Evolutionary conservation across 1,140 invertebrate genomes (phyloP), one percentile per base, ranked within the genome.

Genomic region (Danaus melanippus): DNA sequence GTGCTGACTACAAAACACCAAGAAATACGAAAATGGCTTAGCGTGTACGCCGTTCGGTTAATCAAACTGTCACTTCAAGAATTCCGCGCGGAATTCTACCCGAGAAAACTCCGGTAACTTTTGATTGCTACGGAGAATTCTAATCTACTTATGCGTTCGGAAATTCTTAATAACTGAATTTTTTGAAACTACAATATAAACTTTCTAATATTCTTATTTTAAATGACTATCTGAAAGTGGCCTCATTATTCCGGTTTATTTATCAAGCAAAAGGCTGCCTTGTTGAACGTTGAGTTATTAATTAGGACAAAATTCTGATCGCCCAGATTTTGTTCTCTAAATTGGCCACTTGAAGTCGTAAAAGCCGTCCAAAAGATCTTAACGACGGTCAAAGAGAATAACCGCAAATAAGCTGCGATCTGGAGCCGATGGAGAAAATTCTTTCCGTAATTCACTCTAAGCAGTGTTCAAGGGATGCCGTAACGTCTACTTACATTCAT

Each of bases 381-480:
- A 86, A 86, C 80, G 81, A 84, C 84, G 84, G 84, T 86, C 84
- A 86, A 84, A 84, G 84, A 84, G 84, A 82, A 84, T 86, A 84
- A 86, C 84, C 84, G 77, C 81, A 86, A 86, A 86, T 82, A 86
- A 86, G 79, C 83, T 72, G 71, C 78, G 74, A 84, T 84, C 72
- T 82, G 74, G 74, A 67, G 69, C 69, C 67, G 64, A 76, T 71
- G 67, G 71, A 74, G 80, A 74, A 79, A 84, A 81, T 79, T 82
- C 81, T 81, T 79, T 79, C 74, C 76, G 79, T 84, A 83, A 84
- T 86, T 84, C 71, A 79, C 76, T 76, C 74, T 75, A 76, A 83
- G 81, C 75, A 78, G 79, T 66, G 71, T 76, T 74, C 66, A 64
- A 69, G 71, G 69, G 68, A 67, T 73, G 69, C 64, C 61, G 71